Evolutionary conservation across 1,140 invertebrate species (phyloP).

Genomic region (Ephestia elutella): DNA sequence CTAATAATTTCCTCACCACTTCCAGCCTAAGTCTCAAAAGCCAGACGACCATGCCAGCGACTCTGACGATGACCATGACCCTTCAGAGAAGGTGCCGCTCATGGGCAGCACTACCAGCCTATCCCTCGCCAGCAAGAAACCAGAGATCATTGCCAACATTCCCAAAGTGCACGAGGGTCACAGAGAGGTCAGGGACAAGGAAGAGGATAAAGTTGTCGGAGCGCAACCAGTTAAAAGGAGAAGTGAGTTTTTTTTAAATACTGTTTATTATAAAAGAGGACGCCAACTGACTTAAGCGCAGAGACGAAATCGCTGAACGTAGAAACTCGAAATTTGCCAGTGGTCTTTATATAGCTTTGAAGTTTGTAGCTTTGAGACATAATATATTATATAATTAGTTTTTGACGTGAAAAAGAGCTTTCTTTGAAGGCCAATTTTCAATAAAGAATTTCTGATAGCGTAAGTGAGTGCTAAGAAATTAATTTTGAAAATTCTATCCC

Average conservation of each 20-base stretch:
- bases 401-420: too few species aligned
- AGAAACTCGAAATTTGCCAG: too few species aligned
- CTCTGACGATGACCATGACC: constrained; percentile 54
- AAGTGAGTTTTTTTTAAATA: constrained; percentile 55
- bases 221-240: constrained; percentile 58
- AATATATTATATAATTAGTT: too few species aligned
- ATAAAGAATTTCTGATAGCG: too few species aligned
- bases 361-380: too few species aligned
- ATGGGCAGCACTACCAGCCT: constrained; percentile 61
- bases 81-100: constrained; percentile 63
- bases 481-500: too few species aligned
- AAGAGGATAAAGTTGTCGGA: constrained; percentile 40
- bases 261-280: too few species aligned
- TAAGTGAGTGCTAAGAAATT: too few species aligned
- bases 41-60: constrained; percentile 42
- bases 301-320: too few species aligned
- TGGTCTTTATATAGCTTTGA: too few species aligned
- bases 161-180: constrained; percentile 36
- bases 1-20: constrained; percentile 17
- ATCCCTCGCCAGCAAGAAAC: constrained; percentile 38
- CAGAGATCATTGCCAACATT: constrained; percentile 58
- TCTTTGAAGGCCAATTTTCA: too few species aligned
- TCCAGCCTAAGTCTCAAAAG: constrained; percentile 42
- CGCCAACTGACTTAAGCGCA: too few species aligned
- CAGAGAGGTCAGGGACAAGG: constrained; percentile 17